Evolutionary conservation across 2,888 invertebrate species (phyloP).

Genomic region (Syrista parreyssii): DNA sequence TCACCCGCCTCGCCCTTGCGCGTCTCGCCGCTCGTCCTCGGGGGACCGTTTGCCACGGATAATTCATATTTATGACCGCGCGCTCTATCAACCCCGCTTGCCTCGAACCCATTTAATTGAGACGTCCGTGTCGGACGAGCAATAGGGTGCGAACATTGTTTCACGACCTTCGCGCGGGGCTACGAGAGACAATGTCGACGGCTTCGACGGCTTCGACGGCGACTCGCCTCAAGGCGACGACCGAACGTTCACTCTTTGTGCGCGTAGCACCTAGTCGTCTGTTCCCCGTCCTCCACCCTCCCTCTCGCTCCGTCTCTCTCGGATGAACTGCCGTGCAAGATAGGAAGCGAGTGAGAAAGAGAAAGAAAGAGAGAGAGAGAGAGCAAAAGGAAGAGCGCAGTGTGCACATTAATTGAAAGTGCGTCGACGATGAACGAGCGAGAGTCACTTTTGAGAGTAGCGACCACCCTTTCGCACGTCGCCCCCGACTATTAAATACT

Average conservation of each 20-base stretch:
- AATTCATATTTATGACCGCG: slow-evolving; percentile 65
- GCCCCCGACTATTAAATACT: slow-evolving; percentile 62
- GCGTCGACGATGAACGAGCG: too few relatives aligned
- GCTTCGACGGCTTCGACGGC: slow-evolving; percentile 24
- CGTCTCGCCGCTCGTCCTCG: slow-evolving; percentile 38
- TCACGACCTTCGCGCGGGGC: background rate
- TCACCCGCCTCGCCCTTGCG: slow-evolving; percentile 17
- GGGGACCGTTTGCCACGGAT: slow-evolving; percentile 64
- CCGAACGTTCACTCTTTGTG: too few relatives aligned
- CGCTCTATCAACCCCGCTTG: slow-evolving; percentile 63
- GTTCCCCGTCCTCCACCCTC: too few relatives aligned
- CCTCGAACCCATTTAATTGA: slow-evolving; percentile 65
- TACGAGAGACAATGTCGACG: slow-evolving; percentile 31
- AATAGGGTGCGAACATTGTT: slow-evolving; percentile 58
- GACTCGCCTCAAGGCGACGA: background rate
- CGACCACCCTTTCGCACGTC: background rate
- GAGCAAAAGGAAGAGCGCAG: too few relatives aligned
- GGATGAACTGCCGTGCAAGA: too few relatives aligned
- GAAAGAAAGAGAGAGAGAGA: too few relatives aligned
- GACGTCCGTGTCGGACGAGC: slow-evolving; percentile 62
- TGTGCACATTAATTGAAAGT: too few relatives aligned
- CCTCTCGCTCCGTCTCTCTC: too few relatives aligned
- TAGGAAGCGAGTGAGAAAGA: too few relatives aligned
- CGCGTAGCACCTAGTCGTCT: too few relatives aligned
- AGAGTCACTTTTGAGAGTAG: too few relatives aligned